phyloP scores from a whole-genome alignment of 2,888 invertebrate species.

The Perizoma affinitatum region DNA sequence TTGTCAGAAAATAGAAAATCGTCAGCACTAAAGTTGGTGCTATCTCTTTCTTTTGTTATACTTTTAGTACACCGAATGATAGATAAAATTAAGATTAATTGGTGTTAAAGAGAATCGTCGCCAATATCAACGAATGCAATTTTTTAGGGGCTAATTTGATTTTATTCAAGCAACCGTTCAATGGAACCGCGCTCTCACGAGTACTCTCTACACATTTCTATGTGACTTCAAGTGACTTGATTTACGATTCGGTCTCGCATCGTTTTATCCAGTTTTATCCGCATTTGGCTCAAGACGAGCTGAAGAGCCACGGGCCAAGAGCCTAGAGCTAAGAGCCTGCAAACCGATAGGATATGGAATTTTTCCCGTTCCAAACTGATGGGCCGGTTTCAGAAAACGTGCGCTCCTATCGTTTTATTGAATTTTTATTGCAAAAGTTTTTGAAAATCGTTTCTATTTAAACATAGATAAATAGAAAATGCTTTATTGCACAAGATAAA shows the following conservation, averaged over 20 bases:
- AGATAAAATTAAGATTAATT: too few relatives aligned
- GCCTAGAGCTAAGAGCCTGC: slow-evolving; percentile 18
- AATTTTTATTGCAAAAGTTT: slow-evolving; percentile 3
- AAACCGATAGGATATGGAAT: slow-evolving; percentile 32
- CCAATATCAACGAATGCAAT: too few relatives aligned
- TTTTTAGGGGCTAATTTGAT: too few relatives aligned
- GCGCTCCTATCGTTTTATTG: slow-evolving; percentile 9
- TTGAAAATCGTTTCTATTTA: too few relatives aligned
- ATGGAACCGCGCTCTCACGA: slow-evolving; percentile 17
- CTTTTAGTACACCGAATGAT: too few relatives aligned
- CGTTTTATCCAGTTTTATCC: slow-evolving; percentile 38
- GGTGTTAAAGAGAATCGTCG: too few relatives aligned
- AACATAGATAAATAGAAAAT: too few relatives aligned
- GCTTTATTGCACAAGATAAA: too few relatives aligned
- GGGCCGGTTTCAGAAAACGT: slow-evolving; percentile 23
- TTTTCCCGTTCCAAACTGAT: slow-evolving; percentile 27
- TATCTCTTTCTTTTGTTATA: too few relatives aligned
- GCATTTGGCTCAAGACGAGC: slow-evolving; percentile 34
- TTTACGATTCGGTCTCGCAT: slow-evolving; percentile 57
- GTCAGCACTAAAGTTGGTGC: too few relatives aligned
- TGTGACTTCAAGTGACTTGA: slow-evolving; percentile 50
- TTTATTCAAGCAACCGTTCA: slow-evolving; percentile 1
- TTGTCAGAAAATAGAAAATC: too few relatives aligned
- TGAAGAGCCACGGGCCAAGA: slow-evolving; percentile 11
- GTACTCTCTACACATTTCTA: background rate